Base-by-base conservation (phyloP, 2,888 invertebrate genomes). In the Cyclophora punctaria region DNA sequence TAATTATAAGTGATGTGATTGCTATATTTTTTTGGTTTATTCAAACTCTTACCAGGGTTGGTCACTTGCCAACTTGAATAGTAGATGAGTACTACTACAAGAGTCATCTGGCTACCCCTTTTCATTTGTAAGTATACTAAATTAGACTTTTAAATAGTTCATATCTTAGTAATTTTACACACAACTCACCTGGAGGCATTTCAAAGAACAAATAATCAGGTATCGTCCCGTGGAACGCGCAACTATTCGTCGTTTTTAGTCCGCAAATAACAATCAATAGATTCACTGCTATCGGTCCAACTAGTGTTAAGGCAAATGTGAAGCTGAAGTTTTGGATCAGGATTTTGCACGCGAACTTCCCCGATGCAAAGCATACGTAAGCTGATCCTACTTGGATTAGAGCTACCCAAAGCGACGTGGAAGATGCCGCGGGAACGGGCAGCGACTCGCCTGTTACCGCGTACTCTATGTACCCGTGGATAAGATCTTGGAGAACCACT, bases 301-400 rank as follows among this genome's bases (percentile, higher is more conserved):
- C 91, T 6, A 98, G 83, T 65, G 90, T 93, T 43, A 97, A 82
- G 0, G 98, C 96, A 55, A 97, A 90, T 0, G 97, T 94, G 66
- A 94, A 97, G 63, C 96, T 94, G 73, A 96, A 93, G 49, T 92
- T 91, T 76, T 98, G 97, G 72, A 98, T 96, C 73, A 95, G 92
- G 57, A 96, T 94, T 86, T 95, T 95, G 84, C 96, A 96, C 0
- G 96, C 94, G 62, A 96, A 95, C 83, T 96, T 97, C 3, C 92
- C 90, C 56, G 91, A 90, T 33, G 88, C 86, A 67, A 92, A 94
- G 61, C 92, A 91, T 5, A 94, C 59, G 66, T 94, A 93, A 2
- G 94, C 91, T 0, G 92, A 77, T 0, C 80, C 57, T 1, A 93
- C 87, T 76, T 96, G 95, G 37, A 94, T 87, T 0, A 93, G 56